Evolutionary conservation across 1,140 invertebrate species (phyloP).

Genomic region (Halesus radiatus): DNA sequence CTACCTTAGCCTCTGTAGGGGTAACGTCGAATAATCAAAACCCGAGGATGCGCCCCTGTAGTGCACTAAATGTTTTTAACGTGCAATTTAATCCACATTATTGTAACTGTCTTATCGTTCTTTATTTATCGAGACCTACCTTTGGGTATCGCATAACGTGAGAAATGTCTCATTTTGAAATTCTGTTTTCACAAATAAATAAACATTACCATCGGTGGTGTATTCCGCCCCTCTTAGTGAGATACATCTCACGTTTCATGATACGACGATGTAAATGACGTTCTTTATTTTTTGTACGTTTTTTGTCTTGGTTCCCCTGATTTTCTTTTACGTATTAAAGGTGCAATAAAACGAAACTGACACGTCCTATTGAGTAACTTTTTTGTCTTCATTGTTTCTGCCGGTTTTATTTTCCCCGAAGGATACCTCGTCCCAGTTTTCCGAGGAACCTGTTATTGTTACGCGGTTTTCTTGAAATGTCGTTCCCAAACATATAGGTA

Average conservation of each 20-base stretch:
- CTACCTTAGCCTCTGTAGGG: no score
- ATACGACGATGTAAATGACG: conserved; percentile 42
- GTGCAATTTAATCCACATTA: no score
- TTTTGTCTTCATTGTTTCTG: conserved; percentile 41
- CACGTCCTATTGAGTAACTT: conserved; percentile 45
- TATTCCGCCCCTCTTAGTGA: not conserved
- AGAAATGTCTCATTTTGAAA: no score
- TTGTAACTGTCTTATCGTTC: no score
- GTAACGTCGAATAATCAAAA: no score
- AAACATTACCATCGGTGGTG: not conserved
- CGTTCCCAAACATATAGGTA: no score
- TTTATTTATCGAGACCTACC: no score
- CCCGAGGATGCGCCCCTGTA: no score
- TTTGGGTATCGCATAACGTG: no score
- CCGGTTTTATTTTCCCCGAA: conserved; percentile 39
- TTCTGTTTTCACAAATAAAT: not conserved
- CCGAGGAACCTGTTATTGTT: conserved; percentile 25
- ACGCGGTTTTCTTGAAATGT: conserved; percentile 1
- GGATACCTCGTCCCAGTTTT: not conserved
- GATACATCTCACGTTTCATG: conserved; percentile 39
- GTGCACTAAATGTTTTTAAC: no score
- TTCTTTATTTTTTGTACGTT: conserved; percentile 39
- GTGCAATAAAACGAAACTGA: conserved; percentile 45
- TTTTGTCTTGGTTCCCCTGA: not conserved
- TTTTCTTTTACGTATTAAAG: conserved; percentile 40